A percentile compares a stretch with the other conserved stretches of the same genome.
These are phyloP conservation scores for Oryctes rhinoceros DNA, from an alignment of 1,140 invertebrate genomes.

Conservation along the genomic window DNA sequence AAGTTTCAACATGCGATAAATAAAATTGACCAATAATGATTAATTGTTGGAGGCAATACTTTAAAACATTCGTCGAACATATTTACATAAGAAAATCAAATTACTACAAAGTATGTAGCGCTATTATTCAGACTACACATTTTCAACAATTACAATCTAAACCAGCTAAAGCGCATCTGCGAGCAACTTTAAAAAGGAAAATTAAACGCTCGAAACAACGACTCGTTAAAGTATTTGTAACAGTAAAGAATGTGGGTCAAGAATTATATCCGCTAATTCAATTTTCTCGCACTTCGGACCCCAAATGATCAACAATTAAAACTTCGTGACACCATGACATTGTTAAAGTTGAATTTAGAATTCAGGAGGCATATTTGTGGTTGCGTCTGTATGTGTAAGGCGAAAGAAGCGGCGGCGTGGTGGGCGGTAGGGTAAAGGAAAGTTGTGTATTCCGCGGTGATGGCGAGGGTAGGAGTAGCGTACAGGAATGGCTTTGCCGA, in stretches of 20 bases:
- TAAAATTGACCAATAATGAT: no score
- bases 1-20: no score
- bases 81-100: no score
- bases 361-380: constrained; percentile 44
- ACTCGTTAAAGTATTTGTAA: not conserved
- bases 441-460: not conserved
- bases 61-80: no score
- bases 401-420: constrained; percentile 24
- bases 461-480: constrained; percentile 7
- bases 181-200: no score
- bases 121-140: no score
- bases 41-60: no score
- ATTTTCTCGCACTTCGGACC: constrained; percentile 7
- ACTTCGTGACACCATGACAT: constrained; percentile 50
- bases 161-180: no score
- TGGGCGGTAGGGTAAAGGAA: constrained; percentile 41
- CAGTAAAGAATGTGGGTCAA: constrained; percentile 12
- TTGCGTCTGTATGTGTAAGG: constrained; percentile 37
- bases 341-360: constrained; percentile 47
- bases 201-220: not conserved
- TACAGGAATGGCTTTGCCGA: not conserved
- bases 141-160: no score
- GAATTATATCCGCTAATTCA: not conserved
- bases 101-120: no score
- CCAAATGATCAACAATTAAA: constrained; percentile 45